Base-by-base conservation (phyloP, 2,888 invertebrate genomes). In the Auanema sp. region DNA sequence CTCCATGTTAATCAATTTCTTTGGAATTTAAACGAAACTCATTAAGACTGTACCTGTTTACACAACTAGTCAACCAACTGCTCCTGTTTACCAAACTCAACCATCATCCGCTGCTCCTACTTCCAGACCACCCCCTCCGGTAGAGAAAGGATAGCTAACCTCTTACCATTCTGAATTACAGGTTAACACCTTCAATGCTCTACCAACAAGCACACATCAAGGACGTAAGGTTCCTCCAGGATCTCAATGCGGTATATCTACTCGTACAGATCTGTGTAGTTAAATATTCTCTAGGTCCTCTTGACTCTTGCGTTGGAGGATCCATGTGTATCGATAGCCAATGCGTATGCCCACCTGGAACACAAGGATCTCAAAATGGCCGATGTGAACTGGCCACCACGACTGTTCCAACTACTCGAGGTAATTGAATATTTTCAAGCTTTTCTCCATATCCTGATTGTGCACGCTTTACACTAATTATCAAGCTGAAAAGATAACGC, bases 331-430 rank as follows among this genome's bases (percentile, higher is more conserved):
- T 83, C 12, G 78, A 76, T 57, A 77, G 80, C 24, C 60, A 70
- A 41, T 83, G 83, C 62, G 61, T 83, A 25, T 83, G 83, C 55
- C 81, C 82, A 23, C 74, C 79, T 18, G 83, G 81, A n/a, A 69
- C 70, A n/a, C 65, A 71, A 41, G 71, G 78, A 8, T 66, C 64
- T 43, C 60, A 70, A 51, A 66, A 61, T 50, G 76, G 76, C 16
- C 73, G 75, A 50, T 77, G 77, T 64, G 73, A 71, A 54, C 10
- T 41, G 8, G 14, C 66, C 11, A 53, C 60, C 6, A 49, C 64
- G 11, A 47, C 64, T n/a, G 18, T 40, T 12, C 53, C 60, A 1
- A 23, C 44, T 10, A 47, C 60, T 43, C 62, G 56, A 43, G 52
- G 55, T 12, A 55, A 56, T 12, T 23, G 2, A 8, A 53, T 24